Evolutionary conservation across 2,888 invertebrate species (phyloP).

Genomic region (Coleophora flavipennella): DNA sequence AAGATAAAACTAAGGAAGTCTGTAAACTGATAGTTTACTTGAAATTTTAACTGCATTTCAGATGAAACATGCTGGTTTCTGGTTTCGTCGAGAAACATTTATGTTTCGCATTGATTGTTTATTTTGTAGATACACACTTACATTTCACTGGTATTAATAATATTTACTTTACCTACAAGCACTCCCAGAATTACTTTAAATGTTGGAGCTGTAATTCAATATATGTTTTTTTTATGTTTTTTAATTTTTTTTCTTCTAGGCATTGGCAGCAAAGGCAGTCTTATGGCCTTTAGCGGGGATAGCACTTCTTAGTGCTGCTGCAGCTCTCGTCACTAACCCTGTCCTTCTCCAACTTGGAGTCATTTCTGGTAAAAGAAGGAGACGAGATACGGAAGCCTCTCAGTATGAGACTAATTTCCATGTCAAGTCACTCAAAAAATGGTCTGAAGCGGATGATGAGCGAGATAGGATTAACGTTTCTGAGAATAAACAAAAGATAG

Average conservation of each 20-base stretch:
- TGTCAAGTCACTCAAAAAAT: slow-evolving; percentile 5
- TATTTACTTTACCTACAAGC: not conserved
- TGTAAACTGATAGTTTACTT: too few relatives aligned
- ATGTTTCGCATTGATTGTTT: too few relatives aligned
- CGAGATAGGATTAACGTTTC: not conserved
- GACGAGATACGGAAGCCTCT: slow-evolving; percentile 50
- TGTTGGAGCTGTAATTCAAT: not conserved
- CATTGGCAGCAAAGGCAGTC: slow-evolving; percentile 74
- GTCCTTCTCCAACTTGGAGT: slow-evolving; percentile 84
- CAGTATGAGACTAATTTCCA: slow-evolving; percentile 7
- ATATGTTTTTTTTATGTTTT: too few relatives aligned
- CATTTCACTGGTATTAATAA: too few relatives aligned
- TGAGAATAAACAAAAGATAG: slow-evolving; percentile 1
- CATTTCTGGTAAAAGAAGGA: slow-evolving; percentile 74
- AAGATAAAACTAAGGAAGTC: too few relatives aligned
- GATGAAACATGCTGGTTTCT: too few relatives aligned
- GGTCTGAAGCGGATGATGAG: slow-evolving; percentile 6
- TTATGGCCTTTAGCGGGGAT: slow-evolving; percentile 84
- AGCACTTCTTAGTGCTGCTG: slow-evolving; percentile 86
- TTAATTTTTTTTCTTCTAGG: slow-evolving; percentile 55
- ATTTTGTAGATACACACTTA: too few relatives aligned
- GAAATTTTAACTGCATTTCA: too few relatives aligned
- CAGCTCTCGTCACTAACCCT: slow-evolving; percentile 83
- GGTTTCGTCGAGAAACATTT: too few relatives aligned
- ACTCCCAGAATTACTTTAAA: not conserved